Base-by-base conservation (phyloP, 2,113 vertebrate genomes). In the Tachuris rubrigastra region DNA sequence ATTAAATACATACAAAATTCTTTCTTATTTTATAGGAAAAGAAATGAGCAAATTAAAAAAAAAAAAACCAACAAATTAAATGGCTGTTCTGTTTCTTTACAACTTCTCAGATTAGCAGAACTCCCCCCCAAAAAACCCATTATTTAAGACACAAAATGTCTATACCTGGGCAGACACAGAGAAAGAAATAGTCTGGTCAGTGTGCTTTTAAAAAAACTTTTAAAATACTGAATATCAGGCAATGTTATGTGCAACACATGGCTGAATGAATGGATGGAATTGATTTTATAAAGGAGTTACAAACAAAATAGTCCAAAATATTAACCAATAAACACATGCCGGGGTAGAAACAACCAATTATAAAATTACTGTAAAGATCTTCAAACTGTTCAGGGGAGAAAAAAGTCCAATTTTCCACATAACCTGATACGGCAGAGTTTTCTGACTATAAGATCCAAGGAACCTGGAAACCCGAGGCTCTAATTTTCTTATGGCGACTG, bases 401-500 rank as follows among this genome's bases (percentile, higher is more conserved):
- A 77, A 66, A 60, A 93, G 66, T 87, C 78, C 58, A 87, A 95
- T 82, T 79, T 89, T 76, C 95, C 91, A 73, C 56, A 75, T 75
- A 89, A 93, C 60, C 35, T 79, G 62, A 92, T 47, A 68, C 84
- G 18, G 8, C 23, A 52, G 82, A 91, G 78, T 67, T 95, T 94
- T 85, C 82, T 55, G 72, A 85, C 87, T 96, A 89, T 95, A 91
- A 93, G 79, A 97, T 85, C 72, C 94, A 94, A 96, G 62, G 94
- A 97, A 95, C 90, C 87, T 91, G 96, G 81, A 95, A 88, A 96
- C 72, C 85, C 93, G 72, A 96, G 91, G 97, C 97, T 95, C 94
- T 93, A 93, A 96, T 96, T 96, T 95, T 97, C 98, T 96, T 88
- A 93, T 77, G 90, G 97, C 46, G 83, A 92, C 97, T 94, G 93